Evolutionary conservation across 2,113 vertebrate genomes (phyloP).

Genomic region (Podarcis raffonei): DNA sequence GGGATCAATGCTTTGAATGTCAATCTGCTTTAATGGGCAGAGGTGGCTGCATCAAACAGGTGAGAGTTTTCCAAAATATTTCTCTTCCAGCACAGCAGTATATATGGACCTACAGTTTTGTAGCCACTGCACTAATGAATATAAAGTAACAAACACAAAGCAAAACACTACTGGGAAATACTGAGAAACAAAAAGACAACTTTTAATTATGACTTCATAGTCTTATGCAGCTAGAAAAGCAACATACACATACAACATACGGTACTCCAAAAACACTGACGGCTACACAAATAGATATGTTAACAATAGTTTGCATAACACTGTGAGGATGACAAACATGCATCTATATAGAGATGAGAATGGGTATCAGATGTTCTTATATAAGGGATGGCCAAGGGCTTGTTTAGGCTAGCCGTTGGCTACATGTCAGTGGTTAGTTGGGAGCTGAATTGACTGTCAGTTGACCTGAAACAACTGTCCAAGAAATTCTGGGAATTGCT

Average conservation of each 20-base stretch:
- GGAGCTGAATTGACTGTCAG: not conserved
- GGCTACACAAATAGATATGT: constrained; percentile 28
- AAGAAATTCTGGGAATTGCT: not conserved
- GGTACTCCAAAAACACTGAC: constrained; percentile 38
- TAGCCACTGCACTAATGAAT: not conserved
- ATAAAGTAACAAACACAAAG: not conserved
- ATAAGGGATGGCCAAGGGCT: constrained; percentile 45
- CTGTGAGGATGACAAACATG: constrained; percentile 61
- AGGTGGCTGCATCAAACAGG: not conserved
- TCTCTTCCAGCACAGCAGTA: not conserved
- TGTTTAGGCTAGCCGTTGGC: constrained; percentile 22
- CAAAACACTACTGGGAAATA: not conserved
- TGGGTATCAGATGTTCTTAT: constrained; percentile 50
- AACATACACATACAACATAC: constrained; percentile 21
- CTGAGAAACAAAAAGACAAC: not conserved
- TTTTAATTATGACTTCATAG: constrained; percentile 24
- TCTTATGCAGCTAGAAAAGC: constrained; percentile 10
- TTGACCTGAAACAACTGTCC: not conserved
- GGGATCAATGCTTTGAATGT: not conserved
- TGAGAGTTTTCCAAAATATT: not conserved
- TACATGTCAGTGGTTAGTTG: not conserved
- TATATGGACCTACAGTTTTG: not conserved
- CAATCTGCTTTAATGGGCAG: not conserved
- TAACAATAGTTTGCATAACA: constrained; percentile 37
- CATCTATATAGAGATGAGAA: constrained; percentile 37